Evolutionary conservation across 2,888 invertebrate species (phyloP).

Genomic region (Pachydiplax longipennis): DNA sequence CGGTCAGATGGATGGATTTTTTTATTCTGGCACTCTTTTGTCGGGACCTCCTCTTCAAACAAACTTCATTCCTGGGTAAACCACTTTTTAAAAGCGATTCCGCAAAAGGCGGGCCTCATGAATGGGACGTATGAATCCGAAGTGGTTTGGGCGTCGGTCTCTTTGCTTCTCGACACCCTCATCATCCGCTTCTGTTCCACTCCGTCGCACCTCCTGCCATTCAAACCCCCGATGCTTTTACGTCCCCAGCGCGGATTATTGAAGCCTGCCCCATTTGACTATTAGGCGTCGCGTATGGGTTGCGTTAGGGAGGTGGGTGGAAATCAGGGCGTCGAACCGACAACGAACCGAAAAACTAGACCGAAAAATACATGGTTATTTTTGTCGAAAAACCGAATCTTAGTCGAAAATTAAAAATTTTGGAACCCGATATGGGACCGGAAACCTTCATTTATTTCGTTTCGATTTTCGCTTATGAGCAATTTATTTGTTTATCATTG

Average conservation of each 20-base stretch:
- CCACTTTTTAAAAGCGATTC: background rate
- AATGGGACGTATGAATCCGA: background rate
- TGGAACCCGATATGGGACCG: too few species aligned
- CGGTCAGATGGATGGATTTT: background rate
- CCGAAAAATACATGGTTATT: too few species aligned
- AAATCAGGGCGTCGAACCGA: too few species aligned
- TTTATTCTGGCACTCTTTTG: background rate
- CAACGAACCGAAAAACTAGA: too few species aligned
- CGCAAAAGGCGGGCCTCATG: background rate
- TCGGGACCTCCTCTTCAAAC: background rate
- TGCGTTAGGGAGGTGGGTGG: too few species aligned
- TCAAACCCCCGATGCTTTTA: background rate
- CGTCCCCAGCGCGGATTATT: background rate
- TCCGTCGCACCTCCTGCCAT: background rate
- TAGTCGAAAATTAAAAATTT: too few species aligned
- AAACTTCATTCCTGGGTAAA: background rate
- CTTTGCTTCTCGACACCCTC: background rate
- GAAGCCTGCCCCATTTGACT: too few species aligned
- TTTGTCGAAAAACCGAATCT: too few species aligned
- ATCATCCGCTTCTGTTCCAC: background rate
- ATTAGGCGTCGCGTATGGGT: too few species aligned
- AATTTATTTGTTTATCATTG: too few species aligned
- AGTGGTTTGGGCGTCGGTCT: background rate
- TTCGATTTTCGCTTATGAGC: too few species aligned
- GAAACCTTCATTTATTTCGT: too few species aligned